These are phyloP conservation scores for Coenobita brevimanus DNA, from an alignment of 1,140 invertebrate genomes.

Conservation along the genomic window DNA sequence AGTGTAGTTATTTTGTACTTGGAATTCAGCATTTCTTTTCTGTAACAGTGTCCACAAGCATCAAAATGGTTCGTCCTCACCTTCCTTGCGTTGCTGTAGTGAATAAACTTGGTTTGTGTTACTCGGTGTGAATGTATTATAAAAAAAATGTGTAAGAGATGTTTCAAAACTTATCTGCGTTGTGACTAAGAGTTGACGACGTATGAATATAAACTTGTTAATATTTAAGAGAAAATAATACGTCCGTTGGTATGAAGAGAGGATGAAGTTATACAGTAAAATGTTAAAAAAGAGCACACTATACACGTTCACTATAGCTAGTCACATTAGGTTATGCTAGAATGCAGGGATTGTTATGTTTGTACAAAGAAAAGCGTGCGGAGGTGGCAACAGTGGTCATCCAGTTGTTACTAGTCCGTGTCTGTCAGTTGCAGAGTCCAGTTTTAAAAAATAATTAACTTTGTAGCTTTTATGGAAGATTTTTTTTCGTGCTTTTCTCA, in stretches of 20 bases:
- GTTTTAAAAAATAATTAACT: slow-evolving; percentile 24
- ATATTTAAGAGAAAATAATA: no score
- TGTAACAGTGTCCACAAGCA: background rate
- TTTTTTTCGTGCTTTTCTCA: slow-evolving; percentile 43
- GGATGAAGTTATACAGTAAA: slow-evolving; percentile 26
- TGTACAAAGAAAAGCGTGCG: slow-evolving; percentile 49
- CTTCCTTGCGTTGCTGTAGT: slow-evolving; percentile 45
- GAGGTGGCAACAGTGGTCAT: slow-evolving; percentile 8
- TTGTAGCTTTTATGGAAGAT: slow-evolving; percentile 28
- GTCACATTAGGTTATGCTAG: slow-evolving; percentile 54
- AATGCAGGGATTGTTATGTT: slow-evolving; percentile 64
- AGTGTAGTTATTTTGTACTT: no score
- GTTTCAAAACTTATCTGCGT: no score
- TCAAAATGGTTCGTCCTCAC: slow-evolving; percentile 5
- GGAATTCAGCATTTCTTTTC: no score
- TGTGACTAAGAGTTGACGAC: slow-evolving; percentile 1
- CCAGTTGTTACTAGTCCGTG: background rate
- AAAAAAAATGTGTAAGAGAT: background rate
- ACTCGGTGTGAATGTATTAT: slow-evolving; percentile 11
- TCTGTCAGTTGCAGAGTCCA: background rate
- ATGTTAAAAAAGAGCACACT: slow-evolving; percentile 40
- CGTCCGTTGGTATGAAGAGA: background rate
- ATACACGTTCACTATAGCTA: slow-evolving; percentile 62
- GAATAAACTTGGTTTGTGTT: slow-evolving; percentile 36
- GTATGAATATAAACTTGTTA: slow-evolving; percentile 6